Base-by-base conservation (phyloP, 2,888 invertebrate genomes). In the Euplexia lucipara region DNA sequence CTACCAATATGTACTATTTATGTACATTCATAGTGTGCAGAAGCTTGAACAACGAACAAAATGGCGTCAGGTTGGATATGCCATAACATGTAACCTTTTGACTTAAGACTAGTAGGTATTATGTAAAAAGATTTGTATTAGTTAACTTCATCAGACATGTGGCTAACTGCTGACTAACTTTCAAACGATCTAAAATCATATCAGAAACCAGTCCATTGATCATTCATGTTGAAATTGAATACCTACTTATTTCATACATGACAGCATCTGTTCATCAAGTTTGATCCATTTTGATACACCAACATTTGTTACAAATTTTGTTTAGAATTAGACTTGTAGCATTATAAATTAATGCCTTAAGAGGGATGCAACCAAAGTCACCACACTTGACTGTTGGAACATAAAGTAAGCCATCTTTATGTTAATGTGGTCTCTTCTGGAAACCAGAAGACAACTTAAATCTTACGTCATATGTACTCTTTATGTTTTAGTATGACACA, bases 401-500 rank as follows among this genome's bases (percentile, higher is more conserved):
- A 34, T 26, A 26, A 26, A 37, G 20, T 34, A 62, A 44, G 12
- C 22, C 20, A 32, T 34, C 14, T 2, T 44, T 22, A 35, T 18
- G n/a, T n/a, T n/a, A 41, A 41, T n/a, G 14, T 47, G 12, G 20
- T 16, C 9, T 34, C 9, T 39, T 26, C n/a, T 9, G 32, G 30
- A 2, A 30, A 22, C 3, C 2, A 26, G 10, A 4, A 12, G 0
- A 16, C n/a, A 35, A 14, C 35, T 7, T 22, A 51, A 37, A n/a
- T 44, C n/a, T 35, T 4, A 42, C 6, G 10, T 12, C 39, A 47
- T 63, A 35, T 41, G 45, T 16, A 34, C 41, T 61, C 3, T 66
- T 64, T 75, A 18, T 37, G 53, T 87, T 86, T 22, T 88, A 96
- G 96, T 83, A 91, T 82, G 89, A 94, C 7, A 18, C 83, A 68